Conservation (phyloP, 2,113 vertebrate species). For the Lanius ludovicianus region DNA sequence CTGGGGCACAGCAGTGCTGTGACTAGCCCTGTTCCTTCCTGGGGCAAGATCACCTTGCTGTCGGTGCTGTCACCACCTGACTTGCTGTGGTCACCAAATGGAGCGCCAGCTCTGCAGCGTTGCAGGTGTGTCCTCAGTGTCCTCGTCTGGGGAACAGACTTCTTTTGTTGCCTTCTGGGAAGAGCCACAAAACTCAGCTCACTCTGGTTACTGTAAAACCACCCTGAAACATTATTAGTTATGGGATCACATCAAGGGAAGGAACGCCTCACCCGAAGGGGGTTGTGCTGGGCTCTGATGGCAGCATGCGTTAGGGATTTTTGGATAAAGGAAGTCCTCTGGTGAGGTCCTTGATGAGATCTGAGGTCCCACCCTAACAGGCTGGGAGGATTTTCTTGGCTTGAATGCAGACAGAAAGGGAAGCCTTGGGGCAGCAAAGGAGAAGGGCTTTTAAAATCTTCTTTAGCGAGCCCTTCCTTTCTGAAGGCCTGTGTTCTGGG, state of each 20-base stretch:
- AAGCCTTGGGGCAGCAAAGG: background rate
- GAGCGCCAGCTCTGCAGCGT: background rate
- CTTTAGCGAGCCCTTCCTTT: background rate
- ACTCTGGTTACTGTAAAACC: background rate
- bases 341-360: background rate
- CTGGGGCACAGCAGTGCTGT: background rate
- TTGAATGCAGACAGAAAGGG: background rate
- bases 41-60: fast-evolving
- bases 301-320: fast-evolving
- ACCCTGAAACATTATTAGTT: background rate
- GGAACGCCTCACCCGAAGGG: background rate
- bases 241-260: background rate
- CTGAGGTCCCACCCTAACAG: background rate
- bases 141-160: fast-evolving
- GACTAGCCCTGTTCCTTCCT: fast-evolving
- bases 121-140: background rate
- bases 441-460: background rate
- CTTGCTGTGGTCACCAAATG: fast-evolving
- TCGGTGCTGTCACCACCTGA: background rate
- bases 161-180: background rate
- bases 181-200: background rate
- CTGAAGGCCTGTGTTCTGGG: background rate
- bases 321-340: background rate
- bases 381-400: background rate
- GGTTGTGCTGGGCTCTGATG: background rate